Conservation (phyloP, 2,888 invertebrate genomes). For the Drosophila kambysellisi region DNA sequence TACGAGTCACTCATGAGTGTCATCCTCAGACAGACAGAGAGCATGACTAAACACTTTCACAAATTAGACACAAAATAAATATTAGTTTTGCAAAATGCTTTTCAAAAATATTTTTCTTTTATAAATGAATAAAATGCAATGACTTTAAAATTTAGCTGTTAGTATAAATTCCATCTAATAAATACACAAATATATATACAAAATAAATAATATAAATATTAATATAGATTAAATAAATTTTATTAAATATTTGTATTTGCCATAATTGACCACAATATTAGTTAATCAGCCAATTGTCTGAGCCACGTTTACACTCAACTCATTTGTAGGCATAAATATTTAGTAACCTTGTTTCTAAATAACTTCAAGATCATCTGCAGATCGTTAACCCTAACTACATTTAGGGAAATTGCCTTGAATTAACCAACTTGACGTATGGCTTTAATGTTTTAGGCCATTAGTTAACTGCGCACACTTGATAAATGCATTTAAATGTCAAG, state of each 20-base stretch:
- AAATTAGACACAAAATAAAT: slow-evolving; percentile 16
- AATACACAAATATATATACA: not conserved
- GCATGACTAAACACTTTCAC: slow-evolving; percentile 24
- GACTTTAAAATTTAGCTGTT: not conserved
- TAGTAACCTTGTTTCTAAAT: slow-evolving; percentile 11
- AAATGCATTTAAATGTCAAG: slow-evolving; percentile 17
- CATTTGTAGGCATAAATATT: not conserved
- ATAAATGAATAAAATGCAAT: not conserved
- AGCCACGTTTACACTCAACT: too few relatives aligned
- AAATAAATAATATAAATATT: not conserved
- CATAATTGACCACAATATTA: not conserved
- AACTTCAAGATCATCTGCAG: slow-evolving; percentile 34
- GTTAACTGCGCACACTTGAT: not conserved
- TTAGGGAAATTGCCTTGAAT: slow-evolving; percentile 24
- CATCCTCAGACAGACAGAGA: slow-evolving; percentile 7
- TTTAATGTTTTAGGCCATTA: slow-evolving; percentile 18
- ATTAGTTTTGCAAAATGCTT: not conserved
- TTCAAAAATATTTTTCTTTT: not conserved
- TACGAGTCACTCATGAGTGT: slow-evolving; percentile 5
- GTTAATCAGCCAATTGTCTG: not conserved
- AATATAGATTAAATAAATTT: not conserved
- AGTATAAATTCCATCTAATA: not conserved
- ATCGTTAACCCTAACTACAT: slow-evolving; percentile 33
- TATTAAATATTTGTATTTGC: not conserved
- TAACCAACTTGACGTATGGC: slow-evolving; percentile 1